Evolutionary conservation across 2,888 invertebrate genomes (phyloP), one percentile per base, ranked within the genome.

Genomic region (Drosophila cyrtoloma): DNA sequence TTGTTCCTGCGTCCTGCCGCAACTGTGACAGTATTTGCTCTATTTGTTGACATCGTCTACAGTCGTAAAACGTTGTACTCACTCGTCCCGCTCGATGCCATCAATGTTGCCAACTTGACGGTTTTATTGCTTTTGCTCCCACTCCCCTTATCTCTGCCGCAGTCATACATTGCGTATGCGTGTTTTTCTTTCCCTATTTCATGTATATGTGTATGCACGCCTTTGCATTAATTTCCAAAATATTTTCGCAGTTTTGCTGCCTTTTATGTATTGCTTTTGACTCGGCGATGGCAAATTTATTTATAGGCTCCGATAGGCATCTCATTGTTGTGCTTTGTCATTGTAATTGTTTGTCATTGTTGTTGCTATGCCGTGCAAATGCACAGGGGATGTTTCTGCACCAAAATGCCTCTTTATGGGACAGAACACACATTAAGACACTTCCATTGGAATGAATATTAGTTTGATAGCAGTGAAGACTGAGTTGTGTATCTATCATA

Each of bases 221-320:
- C 68, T 67, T 57, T 75, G 81, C 83, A 80, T 80, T 82, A 80
- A 83, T 82, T 82, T 81, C 73, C 72, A 73, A 82, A 80, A 82
- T 83, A 75, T 75, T 75, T 73, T 68, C 33, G 47, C 62, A 60
- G 60, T 77, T 72, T 16, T 68, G 63, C 32, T 66, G 63, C 35
- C 66, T 61, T 60, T 68, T 71, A 61, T 67, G 56, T 75, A 66
- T 63, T 77, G 81, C 77, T 69, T 71, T 81, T 79, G 71, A 82
- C 70, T 74, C 63, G 68, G 60, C 71, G 47, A 59, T 72, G 74
- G 77, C 74, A 82, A 82, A 82, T 82, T 79, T 82, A 82, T 82
- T 82, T 82, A 82, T 82, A 77, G 81, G 63, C 60, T 73, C 69
- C 71, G 81, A 82, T 82, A 82, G 80, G 77, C 80, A 82, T 82